phyloP scores from a whole-genome alignment of 1,140 invertebrate genomes.

The Caenorhabditis inopinata region DNA sequence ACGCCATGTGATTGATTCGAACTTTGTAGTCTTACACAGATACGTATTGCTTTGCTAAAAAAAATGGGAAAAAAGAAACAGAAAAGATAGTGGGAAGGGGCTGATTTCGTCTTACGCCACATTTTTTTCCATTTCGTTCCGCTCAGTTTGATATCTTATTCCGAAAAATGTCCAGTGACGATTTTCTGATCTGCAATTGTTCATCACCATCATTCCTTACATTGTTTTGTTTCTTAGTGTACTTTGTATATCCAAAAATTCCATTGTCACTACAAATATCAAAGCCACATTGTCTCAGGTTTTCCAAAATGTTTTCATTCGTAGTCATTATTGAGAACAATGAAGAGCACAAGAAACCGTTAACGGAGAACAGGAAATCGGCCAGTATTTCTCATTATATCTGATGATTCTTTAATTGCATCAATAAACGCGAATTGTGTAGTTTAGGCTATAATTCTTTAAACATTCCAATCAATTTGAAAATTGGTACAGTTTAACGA shows the following conservation, averaged over 20 bases:
- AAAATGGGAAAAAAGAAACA: background rate
- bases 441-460: too few relatives aligned
- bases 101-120: background rate
- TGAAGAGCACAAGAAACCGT: too few relatives aligned
- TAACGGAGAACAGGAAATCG: too few relatives aligned
- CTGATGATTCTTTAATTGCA: too few relatives aligned
- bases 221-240: background rate
- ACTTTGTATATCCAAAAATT: background rate
- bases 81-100: background rate
- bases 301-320: too few relatives aligned
- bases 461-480: too few relatives aligned
- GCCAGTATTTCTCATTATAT: too few relatives aligned
- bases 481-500: too few relatives aligned
- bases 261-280: background rate
- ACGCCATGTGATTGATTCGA: constrained; percentile 22
- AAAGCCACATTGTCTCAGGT: too few relatives aligned
- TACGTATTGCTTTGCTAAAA: background rate
- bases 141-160: background rate
- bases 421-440: too few relatives aligned
- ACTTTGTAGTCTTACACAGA: constrained; percentile 25
- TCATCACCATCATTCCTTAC: background rate
- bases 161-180: background rate
- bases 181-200: background rate
- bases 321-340: background rate
- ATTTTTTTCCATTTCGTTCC: too few relatives aligned